A percentile compares a stretch with the other conserved stretches of the same genome.
Conservation (phyloP, 2,797 vertebrate species). For the Enteromius trimaculatus region DNA sequence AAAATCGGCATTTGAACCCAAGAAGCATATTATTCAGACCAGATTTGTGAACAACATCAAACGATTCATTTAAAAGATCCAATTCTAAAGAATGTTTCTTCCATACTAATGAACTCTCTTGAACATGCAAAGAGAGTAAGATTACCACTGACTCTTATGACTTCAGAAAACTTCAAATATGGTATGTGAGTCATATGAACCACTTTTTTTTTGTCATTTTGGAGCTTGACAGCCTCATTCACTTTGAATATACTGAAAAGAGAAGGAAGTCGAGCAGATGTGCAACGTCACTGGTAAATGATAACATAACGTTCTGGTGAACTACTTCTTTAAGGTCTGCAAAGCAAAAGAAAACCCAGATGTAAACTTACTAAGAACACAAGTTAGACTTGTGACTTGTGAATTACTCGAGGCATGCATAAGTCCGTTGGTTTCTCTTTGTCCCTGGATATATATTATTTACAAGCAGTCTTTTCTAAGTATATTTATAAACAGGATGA, state of each 20-base stretch:
- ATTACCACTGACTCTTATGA: neutral
- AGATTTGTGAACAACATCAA: neutral
- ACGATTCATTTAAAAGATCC: neutral
- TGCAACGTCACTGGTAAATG: neutral
- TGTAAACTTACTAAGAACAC: neutral
- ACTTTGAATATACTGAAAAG: neutral
- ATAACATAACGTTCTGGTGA: neutral
- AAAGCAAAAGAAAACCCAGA: neutral
- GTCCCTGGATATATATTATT: constrained; percentile 2
- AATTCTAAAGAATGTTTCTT: neutral
- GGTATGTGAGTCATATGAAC: neutral
- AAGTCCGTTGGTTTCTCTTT: constrained; percentile 6
- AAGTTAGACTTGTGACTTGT: neutral
- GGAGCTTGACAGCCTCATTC: neutral
- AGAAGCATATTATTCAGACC: neutral
- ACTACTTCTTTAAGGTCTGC: neutral
- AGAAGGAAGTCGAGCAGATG: constrained; percentile 1
- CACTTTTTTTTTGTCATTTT: neutral
- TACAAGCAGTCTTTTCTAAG: neutral
- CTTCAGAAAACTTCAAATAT: neutral
- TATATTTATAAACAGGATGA: neutral
- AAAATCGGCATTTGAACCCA: neutral
- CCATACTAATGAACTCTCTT: neutral
- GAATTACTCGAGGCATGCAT: constrained; percentile 11
- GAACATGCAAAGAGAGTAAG: neutral